Percentiles rank a stretch among this genome's conserved stretches.
Evolutionary conservation across 2,113 vertebrate species (phyloP).

Genomic region (Shinisaurus crocodilurus): DNA sequence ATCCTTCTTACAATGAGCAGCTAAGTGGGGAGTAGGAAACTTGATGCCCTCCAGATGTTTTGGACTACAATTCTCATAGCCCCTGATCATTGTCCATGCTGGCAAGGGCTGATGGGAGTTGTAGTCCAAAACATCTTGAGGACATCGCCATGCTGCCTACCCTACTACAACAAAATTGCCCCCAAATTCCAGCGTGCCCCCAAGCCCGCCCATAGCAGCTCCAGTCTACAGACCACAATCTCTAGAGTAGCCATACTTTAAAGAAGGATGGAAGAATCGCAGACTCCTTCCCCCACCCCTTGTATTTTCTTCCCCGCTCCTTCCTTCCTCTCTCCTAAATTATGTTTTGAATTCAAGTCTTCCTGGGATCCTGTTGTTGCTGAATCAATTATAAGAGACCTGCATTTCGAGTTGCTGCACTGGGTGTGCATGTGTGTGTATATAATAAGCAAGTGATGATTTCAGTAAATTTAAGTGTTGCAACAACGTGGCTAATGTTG

Average conservation of each 20-base stretch:
- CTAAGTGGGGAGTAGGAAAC: background rate
- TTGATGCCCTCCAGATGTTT: no score
- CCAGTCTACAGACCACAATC: background rate
- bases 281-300: background rate
- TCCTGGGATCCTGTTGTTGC: background rate
- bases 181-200: background rate
- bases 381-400: slow-evolving; percentile 6
- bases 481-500: slow-evolving; percentile 70
- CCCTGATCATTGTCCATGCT: no score
- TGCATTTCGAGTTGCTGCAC: slow-evolving; percentile 59
- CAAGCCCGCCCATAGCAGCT: no score
- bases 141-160: background rate
- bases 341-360: slow-evolving; percentile 9
- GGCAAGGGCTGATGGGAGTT: no score
- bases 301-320: background rate
- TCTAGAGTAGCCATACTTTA: background rate
- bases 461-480: slow-evolving; percentile 76
- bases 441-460: slow-evolving; percentile 56
- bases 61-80: no score
- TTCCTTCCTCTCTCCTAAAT: background rate
- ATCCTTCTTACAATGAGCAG: no score
- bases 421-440: slow-evolving; percentile 34
- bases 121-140: no score
- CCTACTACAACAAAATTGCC: background rate
- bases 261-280: background rate